Base-by-base conservation (phyloP, 2,797 vertebrate species). In the Glossophaga mutica region DNA sequence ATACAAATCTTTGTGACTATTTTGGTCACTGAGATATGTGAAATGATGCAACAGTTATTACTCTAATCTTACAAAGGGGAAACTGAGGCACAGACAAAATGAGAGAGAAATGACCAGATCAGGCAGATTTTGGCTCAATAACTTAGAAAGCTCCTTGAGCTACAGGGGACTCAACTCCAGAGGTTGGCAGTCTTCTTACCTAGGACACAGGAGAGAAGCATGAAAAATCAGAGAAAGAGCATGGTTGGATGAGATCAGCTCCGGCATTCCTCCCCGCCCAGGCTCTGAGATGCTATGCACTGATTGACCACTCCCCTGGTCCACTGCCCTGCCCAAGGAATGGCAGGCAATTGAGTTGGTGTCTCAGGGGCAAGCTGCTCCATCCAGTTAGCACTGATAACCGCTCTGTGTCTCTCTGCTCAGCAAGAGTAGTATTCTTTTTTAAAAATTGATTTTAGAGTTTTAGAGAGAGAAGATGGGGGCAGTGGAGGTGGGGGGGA, bases 241-340 rank as follows among this genome's bases (percentile, higher is more conserved):
- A 19, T 18, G 34, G 67, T 32, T 26, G n/a, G 37, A 29, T 6
- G 16, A 8, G 29, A 44, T 70, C 26, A 32, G 55, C 46, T 50
- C 22, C 22, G 42, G 42, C 87, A 48, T 22, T n/a, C 32, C 34
- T 55, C 9, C 6, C 0, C 0, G 34, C 22, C 46, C 29, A 65
- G 24, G 39, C 16, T 68, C 90, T 70, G 18, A 87, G 94, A n/a
- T 9, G 44, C 90, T 39, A 48, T 7, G 48, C 44, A 37, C 55
- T 2, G 24, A 8, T 0, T 4, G 44, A 19, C 14, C 8, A 3
- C 78, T 46, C 18, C 8, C 26, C 44, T 0, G 6, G 52, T 5
- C 59, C 74, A 70, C 19, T 5, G 62, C 46, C 44, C 21, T 6
- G 9, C 22, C 19, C 68, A 2, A 74, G 59, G 74, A 39, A 34